Evolutionary conservation across 2,888 invertebrate species (phyloP).

Genomic region (Drosophila ustulata): DNA sequence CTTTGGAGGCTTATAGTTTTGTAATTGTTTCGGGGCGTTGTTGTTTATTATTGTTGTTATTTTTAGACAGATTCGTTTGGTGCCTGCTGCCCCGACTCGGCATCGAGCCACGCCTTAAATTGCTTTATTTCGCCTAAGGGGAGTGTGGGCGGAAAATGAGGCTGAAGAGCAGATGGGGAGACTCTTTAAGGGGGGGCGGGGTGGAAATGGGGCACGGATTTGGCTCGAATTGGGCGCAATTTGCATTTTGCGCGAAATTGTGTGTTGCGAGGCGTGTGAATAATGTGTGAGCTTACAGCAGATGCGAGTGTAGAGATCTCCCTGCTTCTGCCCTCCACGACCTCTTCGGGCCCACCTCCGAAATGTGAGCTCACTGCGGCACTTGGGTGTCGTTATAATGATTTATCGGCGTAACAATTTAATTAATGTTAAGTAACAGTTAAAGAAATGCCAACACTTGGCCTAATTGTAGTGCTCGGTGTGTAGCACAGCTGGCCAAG

Average conservation of each 20-base stretch:
- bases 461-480: slow-evolving; percentile 41
- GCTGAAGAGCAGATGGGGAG: background rate
- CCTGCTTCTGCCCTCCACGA: background rate
- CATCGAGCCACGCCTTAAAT: slow-evolving; percentile 43
- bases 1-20: slow-evolving; percentile 80
- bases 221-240: slow-evolving; percentile 55
- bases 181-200: no score
- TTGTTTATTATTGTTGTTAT: slow-evolving; percentile 60
- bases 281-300: slow-evolving; percentile 74
- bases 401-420: slow-evolving; percentile 74
- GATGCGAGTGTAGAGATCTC: background rate
- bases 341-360: no score
- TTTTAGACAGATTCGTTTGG: slow-evolving; percentile 67
- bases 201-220: slow-evolving; percentile 33
- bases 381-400: slow-evolving; percentile 75
- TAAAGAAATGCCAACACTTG: slow-evolving; percentile 46
- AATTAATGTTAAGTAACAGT: slow-evolving; percentile 69
- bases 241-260: slow-evolving; percentile 76
- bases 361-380: slow-evolving; percentile 8
- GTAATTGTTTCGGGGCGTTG: slow-evolving; percentile 72
- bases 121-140: slow-evolving; percentile 43
- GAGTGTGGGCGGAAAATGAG: background rate
- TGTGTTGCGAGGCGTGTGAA: slow-evolving; percentile 76
- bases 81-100: background rate
- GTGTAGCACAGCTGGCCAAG: background rate